A percentile compares a stretch with the other conserved stretches of the same genome.
These are phyloP conservation scores for Tanypteryx hageni DNA, from an alignment of 2,888 invertebrate species.

Conservation along the genomic window DNA sequence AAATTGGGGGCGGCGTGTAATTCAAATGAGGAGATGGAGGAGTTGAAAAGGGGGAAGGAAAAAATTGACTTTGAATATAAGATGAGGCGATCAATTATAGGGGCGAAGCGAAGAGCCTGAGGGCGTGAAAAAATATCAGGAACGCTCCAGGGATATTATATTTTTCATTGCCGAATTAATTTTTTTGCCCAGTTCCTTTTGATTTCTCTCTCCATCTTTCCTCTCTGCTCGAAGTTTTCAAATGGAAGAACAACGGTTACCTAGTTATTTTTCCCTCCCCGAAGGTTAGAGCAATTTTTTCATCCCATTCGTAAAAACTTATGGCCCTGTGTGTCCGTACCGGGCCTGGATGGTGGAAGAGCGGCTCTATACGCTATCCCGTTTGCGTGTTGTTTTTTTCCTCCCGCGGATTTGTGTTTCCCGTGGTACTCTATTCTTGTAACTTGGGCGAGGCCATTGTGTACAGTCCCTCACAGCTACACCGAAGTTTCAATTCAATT, in stretches of 20 bases:
- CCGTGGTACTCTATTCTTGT: neutral
- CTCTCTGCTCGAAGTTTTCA: too few relatives aligned
- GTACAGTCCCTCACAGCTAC: neutral
- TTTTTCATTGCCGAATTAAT: neutral
- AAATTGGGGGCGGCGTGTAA: conserved; percentile 30
- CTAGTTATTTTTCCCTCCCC: too few relatives aligned
- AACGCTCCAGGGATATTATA: neutral
- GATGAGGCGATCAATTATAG: conserved; percentile 31
- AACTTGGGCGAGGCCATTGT: neutral
- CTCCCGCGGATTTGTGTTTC: neutral
- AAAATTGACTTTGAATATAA: conserved; percentile 42
- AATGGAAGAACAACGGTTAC: too few relatives aligned
- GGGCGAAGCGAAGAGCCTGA: neutral
- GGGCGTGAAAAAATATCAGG: neutral
- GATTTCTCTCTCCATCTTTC: too few relatives aligned
- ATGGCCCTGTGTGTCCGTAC: too few relatives aligned
- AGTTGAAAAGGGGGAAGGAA: neutral
- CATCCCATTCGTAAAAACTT: too few relatives aligned
- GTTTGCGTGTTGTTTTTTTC: neutral
- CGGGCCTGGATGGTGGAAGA: too few relatives aligned
- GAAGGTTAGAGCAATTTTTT: too few relatives aligned
- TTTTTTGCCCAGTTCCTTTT: neutral
- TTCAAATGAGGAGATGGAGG: conserved; percentile 27
- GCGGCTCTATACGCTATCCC: too few relatives aligned
- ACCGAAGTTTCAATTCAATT: conserved; percentile 5